Percentiles rank a stretch among this genome's conserved stretches.
Conservation (phyloP, 23 tunicate species). For the Phallusia fumigata region DNA sequence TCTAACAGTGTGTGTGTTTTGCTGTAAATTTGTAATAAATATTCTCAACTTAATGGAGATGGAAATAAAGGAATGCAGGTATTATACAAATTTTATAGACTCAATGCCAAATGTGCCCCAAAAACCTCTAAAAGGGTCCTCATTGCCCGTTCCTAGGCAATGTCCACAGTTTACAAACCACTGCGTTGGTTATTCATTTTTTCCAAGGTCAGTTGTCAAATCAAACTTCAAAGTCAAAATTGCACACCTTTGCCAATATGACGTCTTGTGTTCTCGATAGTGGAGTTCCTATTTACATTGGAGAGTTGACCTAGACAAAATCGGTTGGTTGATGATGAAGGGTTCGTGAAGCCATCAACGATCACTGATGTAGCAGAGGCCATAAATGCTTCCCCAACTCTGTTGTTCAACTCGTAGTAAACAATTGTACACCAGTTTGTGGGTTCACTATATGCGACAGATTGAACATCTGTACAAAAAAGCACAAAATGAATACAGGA, state of each 20-base stretch:
- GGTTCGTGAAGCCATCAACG: slow-evolving; percentile 99
- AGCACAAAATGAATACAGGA: no score
- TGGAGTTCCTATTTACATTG: slow-evolving; percentile 96
- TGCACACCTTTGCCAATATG: slow-evolving; percentile 44
- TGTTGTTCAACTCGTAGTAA: slow-evolving; percentile 96
- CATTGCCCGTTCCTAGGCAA: no score
- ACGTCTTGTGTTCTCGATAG: slow-evolving; percentile 94
- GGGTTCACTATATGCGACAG: slow-evolving; percentile 96
- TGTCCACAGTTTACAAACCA: no score
- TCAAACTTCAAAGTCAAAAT: neutral
- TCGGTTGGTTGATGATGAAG: slow-evolving; percentile 80
- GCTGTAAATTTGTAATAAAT: no score
- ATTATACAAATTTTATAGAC: no score
- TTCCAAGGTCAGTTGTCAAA: no score
- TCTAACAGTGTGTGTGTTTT: no score
- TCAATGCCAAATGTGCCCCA: no score
- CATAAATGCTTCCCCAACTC: slow-evolving; percentile 92
- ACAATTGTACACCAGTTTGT: slow-evolving; percentile 95
- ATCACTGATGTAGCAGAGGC: slow-evolving; percentile 74
- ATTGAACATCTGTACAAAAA: slow-evolving; percentile 1
- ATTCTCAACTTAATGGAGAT: no score
- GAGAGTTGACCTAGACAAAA: slow-evolving; percentile 95
- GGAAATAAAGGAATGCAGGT: no score
- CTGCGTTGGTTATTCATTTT: no score
- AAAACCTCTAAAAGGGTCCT: no score